Percentiles rank a stretch among this genome's conserved stretches.
phyloP scores from a whole-genome alignment of 2,888 invertebrate genomes.

The Balanococcus diminutus region DNA sequence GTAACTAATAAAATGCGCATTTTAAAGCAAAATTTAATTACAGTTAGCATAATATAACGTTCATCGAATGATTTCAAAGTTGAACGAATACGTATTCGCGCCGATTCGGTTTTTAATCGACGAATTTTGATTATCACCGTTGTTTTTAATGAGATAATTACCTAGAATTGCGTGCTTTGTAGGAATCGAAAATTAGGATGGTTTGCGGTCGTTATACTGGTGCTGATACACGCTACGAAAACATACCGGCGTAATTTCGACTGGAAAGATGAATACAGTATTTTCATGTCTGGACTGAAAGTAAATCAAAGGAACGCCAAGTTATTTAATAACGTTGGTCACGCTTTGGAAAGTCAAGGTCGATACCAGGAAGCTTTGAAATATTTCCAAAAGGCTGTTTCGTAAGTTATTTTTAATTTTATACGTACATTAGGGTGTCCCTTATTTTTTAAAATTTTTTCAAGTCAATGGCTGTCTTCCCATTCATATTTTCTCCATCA shows the following conservation, averaged over 20 bases:
- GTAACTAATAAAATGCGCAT: conserved; percentile 36
- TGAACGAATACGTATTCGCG: background rate
- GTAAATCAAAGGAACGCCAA: conserved; percentile 92
- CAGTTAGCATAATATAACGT: conserved; percentile 12
- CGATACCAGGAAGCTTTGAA: conserved; percentile 77
- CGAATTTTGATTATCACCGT: conserved; percentile 15
- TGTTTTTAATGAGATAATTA: conserved; percentile 33
- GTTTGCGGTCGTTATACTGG: conserved; percentile 69
- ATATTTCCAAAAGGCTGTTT: conserved; percentile 90
- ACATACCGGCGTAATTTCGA: conserved; percentile 88
- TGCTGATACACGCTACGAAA: conserved; percentile 81
- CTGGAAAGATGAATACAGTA: conserved; percentile 90
- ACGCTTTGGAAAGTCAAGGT: conserved; percentile 83
- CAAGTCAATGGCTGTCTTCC: no score
- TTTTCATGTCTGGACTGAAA: conserved; percentile 88
- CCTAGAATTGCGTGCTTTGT: conserved; percentile 55
- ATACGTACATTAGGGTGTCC: no score
- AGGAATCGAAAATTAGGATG: conserved; percentile 70
- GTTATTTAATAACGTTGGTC: conserved; percentile 95
- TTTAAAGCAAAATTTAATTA: conserved; percentile 28
- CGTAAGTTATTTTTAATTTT: conserved; percentile 61
- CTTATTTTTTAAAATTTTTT: no score
- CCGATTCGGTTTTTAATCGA: background rate
- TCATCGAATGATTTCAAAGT: background rate
- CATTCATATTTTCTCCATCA: no score